Evolutionary conservation across 1,140 invertebrate genomes (phyloP).

Genomic region (Drosophila grimshawi): DNA sequence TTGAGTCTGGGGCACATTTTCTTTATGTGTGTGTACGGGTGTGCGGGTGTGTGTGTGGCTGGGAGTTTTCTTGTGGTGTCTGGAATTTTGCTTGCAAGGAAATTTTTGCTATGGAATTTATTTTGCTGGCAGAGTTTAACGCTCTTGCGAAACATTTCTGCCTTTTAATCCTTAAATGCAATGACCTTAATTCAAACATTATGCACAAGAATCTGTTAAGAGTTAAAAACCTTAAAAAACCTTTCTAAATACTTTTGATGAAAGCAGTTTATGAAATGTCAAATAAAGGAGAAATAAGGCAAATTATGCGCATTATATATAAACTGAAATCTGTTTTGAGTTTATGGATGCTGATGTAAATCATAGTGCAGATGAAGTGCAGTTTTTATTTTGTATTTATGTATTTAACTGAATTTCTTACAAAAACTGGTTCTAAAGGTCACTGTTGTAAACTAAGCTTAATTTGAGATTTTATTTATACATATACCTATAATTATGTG

Average conservation of each 20-base stretch:
- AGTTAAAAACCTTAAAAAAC: conserved; percentile 1
- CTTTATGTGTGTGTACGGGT: conserved; percentile 19
- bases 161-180: conserved; percentile 52
- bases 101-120: conserved; percentile 63
- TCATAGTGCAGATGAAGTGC: too few relatives aligned
- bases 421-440: too few relatives aligned
- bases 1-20: conserved; percentile 2
- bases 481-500: too few relatives aligned
- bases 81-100: conserved; percentile 57
- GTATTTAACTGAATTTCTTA: too few relatives aligned
- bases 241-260: conserved; percentile 5
- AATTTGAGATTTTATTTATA: too few relatives aligned
- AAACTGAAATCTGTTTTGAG: too few relatives aligned
- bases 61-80: conserved; percentile 41
- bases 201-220: conserved; percentile 44
- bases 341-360: too few relatives aligned
- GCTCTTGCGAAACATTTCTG: conserved; percentile 7
- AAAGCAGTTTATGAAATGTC: conserved; percentile 16
- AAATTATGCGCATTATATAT: too few relatives aligned
- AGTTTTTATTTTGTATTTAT: too few relatives aligned
- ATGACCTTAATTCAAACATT: conserved; percentile 67
- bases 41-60: conserved; percentile 29
- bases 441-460: too few relatives aligned
- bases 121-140: conserved; percentile 23
- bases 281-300: background rate